phyloP scores from a whole-genome alignment of 2,113 vertebrate genomes.

The Isurus oxyrinchus region DNA sequence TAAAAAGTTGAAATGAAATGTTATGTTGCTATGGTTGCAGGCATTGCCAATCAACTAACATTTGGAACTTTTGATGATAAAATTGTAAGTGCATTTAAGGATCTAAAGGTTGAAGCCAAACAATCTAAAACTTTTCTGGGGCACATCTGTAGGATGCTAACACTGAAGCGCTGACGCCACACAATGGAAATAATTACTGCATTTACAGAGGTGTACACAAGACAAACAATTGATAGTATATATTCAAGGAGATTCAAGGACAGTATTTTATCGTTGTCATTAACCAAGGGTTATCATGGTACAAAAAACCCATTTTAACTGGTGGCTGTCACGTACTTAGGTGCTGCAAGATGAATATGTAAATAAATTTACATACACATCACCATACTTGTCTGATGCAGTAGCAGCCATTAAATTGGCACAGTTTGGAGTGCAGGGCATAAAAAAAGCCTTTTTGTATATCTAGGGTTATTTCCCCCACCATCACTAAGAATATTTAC shows the following conservation, averaged over 20 bases:
- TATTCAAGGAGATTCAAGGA: background rate
- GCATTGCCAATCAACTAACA: background rate
- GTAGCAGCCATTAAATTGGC: background rate
- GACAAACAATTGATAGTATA: background rate
- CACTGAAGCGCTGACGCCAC: background rate
- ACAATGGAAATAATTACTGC: background rate
- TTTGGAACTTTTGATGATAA: background rate
- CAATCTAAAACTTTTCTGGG: background rate
- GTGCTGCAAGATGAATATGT: background rate
- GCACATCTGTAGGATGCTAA: background rate
- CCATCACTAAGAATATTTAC: background rate
- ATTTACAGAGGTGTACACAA: background rate
- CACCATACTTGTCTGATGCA: background rate
- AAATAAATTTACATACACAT: background rate
- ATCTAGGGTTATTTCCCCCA: background rate
- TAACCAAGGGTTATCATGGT: background rate
- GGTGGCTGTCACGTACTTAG: background rate
- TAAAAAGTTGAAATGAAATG: background rate
- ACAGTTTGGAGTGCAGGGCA: background rate
- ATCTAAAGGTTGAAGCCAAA: background rate
- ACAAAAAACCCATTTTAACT: background rate
- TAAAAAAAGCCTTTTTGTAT: background rate
- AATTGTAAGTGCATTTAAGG: background rate
- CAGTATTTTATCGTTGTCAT: background rate
- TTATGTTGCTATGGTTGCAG: background rate